Conservation (phyloP, 2,888 invertebrate species). For the Lissonota sp. region DNA sequence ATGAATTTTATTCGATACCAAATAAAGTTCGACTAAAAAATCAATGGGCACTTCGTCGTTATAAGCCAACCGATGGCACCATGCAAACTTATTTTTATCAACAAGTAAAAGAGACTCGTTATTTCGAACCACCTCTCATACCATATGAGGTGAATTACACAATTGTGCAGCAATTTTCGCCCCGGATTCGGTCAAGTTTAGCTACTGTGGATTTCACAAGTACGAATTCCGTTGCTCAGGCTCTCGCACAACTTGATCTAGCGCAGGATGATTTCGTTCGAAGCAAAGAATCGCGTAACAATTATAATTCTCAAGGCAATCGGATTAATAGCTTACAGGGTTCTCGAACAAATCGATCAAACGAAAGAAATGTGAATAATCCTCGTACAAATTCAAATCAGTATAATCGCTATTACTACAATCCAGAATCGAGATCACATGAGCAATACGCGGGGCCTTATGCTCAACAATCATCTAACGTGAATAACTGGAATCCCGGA, state of each 20-base stretch:
- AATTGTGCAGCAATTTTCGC: slow-evolving; percentile 28
- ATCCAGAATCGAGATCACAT: too few relatives aligned
- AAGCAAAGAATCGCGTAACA: slow-evolving; percentile 7
- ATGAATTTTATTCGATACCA: slow-evolving; percentile 45
- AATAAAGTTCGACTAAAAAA: slow-evolving; percentile 29
- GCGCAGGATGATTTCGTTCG: slow-evolving; percentile 12
- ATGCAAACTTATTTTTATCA: slow-evolving; percentile 34
- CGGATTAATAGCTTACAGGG: not conserved
- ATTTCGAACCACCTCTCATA: slow-evolving; percentile 21
- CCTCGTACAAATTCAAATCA: too few relatives aligned
- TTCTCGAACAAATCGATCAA: too few relatives aligned
- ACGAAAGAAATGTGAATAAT: too few relatives aligned
- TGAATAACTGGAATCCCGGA: too few relatives aligned
- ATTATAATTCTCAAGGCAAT: not conserved
- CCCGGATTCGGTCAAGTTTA: slow-evolving; percentile 18
- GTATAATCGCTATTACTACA: too few relatives aligned
- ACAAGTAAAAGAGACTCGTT: slow-evolving; percentile 33
- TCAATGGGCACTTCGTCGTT: slow-evolving; percentile 20
- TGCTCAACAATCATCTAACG: too few relatives aligned
- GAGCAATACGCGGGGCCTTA: too few relatives aligned
- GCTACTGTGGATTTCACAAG: slow-evolving; percentile 19
- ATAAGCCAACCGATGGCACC: not conserved
- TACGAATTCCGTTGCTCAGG: not conserved
- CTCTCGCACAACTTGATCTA: slow-evolving; percentile 5
- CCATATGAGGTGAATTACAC: slow-evolving; percentile 36